Percentiles rank a stretch among this genome's conserved stretches.
Conservation (phyloP, 1,140 invertebrate genomes). For the Drosophila obscura region DNA sequence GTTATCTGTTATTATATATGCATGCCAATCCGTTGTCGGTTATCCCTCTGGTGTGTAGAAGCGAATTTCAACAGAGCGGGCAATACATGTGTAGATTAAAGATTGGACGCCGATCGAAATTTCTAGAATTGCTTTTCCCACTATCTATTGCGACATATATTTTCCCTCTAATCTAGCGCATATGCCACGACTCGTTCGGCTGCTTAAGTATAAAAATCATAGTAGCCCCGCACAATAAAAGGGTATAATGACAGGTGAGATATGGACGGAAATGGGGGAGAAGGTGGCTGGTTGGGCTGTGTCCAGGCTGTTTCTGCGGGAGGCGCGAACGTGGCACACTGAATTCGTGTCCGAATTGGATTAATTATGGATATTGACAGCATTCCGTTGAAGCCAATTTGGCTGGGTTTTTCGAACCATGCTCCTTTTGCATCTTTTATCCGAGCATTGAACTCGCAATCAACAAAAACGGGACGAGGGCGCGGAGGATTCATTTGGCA, state of each 20-base stretch:
- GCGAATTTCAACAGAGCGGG: too few relatives aligned
- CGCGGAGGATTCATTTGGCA: conserved; percentile 53
- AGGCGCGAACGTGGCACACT: conserved; percentile 18
- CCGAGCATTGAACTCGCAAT: conserved; percentile 76
- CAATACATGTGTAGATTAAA: too few relatives aligned
- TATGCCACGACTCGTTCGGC: too few relatives aligned
- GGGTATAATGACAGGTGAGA: conserved; percentile 52
- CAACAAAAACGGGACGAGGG: conserved; percentile 23
- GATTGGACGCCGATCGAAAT: conserved; percentile 15
- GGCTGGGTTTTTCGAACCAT: conserved; percentile 10
- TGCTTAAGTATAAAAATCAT: too few relatives aligned
- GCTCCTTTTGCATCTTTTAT: neutral
- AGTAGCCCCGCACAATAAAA: too few relatives aligned
- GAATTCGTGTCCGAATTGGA: conserved; percentile 60
- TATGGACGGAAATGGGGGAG: conserved; percentile 32
- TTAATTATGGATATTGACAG: conserved; percentile 65
- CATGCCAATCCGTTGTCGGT: too few relatives aligned
- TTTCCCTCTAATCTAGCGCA: too few relatives aligned
- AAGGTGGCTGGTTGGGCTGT: neutral
- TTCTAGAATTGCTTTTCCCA: conserved; percentile 38
- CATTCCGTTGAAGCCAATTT: conserved; percentile 53
- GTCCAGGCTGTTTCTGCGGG: too few relatives aligned
- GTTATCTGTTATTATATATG: too few relatives aligned
- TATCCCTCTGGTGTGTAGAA: too few relatives aligned
- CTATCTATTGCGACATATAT: too few relatives aligned